phyloP scores from a whole-genome alignment of 2,113 vertebrate genomes.

The Lampris megalopsis region DNA sequence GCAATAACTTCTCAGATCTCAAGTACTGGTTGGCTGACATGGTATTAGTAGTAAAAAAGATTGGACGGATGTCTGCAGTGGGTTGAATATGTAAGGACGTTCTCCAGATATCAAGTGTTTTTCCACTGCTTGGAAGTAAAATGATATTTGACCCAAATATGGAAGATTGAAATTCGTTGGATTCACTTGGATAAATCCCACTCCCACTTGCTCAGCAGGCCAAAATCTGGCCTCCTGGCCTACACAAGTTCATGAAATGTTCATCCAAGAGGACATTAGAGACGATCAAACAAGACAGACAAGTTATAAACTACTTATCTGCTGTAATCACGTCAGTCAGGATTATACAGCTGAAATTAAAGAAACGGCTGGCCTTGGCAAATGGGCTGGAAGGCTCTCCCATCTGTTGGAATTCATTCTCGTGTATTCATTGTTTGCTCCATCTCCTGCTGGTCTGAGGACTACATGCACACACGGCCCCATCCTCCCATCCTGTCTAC shows the following conservation, averaged over 20 bases:
- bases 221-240: slow-evolving; percentile 18
- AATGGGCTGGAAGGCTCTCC: not conserved
- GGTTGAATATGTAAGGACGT: slow-evolving; percentile 21
- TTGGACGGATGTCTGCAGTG: slow-evolving; percentile 1
- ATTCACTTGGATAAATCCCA: slow-evolving; percentile 15
- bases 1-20: slow-evolving; percentile 9
- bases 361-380: not conserved
- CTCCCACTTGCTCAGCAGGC: not conserved
- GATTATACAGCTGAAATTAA: slow-evolving; percentile 16
- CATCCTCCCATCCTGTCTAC: slow-evolving; percentile 37
- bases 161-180: slow-evolving; percentile 19
- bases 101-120: slow-evolving; percentile 23
- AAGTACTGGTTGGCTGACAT: not conserved
- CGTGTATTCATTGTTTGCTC: not conserved
- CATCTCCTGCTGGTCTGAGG: not conserved
- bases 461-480: not conserved
- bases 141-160: slow-evolving; percentile 60
- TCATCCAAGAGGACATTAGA: not conserved
- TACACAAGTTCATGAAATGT: not conserved
- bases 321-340: slow-evolving; percentile 21
- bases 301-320: slow-evolving; percentile 4
- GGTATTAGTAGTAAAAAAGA: slow-evolving; percentile 20
- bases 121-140: not conserved
- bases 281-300: not conserved
- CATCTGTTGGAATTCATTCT: not conserved